These are phyloP conservation scores for Ophion ellenae DNA, from an alignment of 2,888 invertebrate species.

Conservation along the genomic window DNA sequence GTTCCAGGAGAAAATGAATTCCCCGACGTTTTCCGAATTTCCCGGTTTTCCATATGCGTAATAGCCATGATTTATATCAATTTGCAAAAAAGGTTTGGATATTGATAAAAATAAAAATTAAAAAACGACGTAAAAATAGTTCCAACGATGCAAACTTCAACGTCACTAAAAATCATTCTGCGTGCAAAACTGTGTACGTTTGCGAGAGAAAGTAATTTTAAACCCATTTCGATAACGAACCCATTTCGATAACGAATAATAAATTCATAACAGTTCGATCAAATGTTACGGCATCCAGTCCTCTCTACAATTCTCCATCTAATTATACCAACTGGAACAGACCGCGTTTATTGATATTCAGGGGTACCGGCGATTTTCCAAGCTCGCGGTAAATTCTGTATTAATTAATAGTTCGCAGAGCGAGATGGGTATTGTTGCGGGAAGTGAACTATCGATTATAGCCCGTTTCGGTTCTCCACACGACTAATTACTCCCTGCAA, in stretches of 20 bases:
- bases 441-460: conserved; percentile 11
- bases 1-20: no score
- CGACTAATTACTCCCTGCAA: conserved; percentile 9
- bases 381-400: conserved; percentile 44
- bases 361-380: conserved; percentile 51
- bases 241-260: no score
- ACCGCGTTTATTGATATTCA: conserved; percentile 35
- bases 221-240: not conserved
- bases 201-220: not conserved
- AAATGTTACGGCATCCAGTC: not conserved
- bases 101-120: no score
- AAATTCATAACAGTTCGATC: not conserved
- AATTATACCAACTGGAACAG: conserved; percentile 7
- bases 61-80: no score
- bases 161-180: no score
- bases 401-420: conserved; percentile 52
- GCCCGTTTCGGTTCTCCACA: not conserved
- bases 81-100: no score
- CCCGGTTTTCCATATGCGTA: no score
- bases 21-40: no score
- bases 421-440: not conserved
- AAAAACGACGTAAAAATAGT: no score
- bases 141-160: no score
- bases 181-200: no score
- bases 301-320: conserved; percentile 12